These are phyloP conservation scores for Tetranychus piercei DNA, from an alignment of 2,888 invertebrate species.

Conservation along the genomic window DNA sequence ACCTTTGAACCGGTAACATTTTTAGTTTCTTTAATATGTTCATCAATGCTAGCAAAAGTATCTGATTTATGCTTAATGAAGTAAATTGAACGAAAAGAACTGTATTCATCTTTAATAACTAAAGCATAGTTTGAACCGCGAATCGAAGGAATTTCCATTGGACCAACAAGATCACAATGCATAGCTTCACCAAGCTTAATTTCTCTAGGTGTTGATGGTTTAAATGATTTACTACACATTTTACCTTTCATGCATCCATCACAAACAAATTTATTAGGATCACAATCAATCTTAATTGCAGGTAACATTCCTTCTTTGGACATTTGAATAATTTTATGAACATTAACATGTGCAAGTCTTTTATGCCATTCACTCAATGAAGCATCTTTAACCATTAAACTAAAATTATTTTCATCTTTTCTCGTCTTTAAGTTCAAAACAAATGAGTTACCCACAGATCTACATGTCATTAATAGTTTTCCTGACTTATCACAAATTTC, in stretches of 20 bases:
- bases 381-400: background rate
- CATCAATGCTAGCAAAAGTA: too few relatives aligned
- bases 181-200: slow-evolving; percentile 19
- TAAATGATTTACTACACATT: background rate
- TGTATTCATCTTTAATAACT: slow-evolving; percentile 10
- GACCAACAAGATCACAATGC: slow-evolving; percentile 11
- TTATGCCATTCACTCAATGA: slow-evolving; percentile 26
- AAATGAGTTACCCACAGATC: too few relatives aligned
- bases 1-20: too few relatives aligned
- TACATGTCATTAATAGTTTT: too few relatives aligned
- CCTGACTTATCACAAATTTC: too few relatives aligned
- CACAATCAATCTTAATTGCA: background rate
- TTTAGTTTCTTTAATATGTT: too few relatives aligned
- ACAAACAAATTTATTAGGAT: background rate
- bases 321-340: slow-evolving; percentile 25
- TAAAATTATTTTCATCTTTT: too few relatives aligned
- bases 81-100: background rate
- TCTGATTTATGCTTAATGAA: too few relatives aligned
- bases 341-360: slow-evolving; percentile 28
- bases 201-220: background rate
- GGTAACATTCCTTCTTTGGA: slow-evolving; percentile 20
- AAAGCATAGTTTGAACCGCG: slow-evolving; percentile 12
- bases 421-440: too few relatives aligned
- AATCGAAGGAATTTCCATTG: slow-evolving; percentile 6
- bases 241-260: background rate